phyloP scores from a whole-genome alignment of 1,140 invertebrate genomes.

The Yoshiicerus persimilis region DNA sequence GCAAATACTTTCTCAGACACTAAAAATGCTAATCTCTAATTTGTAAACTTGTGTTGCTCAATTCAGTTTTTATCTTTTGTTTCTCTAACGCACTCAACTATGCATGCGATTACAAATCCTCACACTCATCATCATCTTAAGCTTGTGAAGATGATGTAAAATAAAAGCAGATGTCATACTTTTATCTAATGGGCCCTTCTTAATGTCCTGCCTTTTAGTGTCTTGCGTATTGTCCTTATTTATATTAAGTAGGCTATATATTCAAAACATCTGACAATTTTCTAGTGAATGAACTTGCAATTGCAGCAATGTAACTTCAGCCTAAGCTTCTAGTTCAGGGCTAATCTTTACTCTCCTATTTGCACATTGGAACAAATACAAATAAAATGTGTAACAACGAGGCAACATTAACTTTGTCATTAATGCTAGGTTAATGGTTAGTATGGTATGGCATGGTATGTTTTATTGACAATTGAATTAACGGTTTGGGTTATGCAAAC shows the following conservation, averaged over 20 bases:
- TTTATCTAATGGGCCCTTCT: background rate
- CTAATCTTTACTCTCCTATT: background rate
- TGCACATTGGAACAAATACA: background rate
- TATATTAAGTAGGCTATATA: background rate
- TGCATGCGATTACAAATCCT: background rate
- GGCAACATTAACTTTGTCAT: background rate
- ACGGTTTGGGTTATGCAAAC: too few species aligned
- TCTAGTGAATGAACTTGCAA: background rate
- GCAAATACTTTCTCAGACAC: background rate
- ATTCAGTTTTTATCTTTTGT: background rate
- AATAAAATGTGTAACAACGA: background rate
- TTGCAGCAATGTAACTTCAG: background rate
- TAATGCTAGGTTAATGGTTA: background rate
- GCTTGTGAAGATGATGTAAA: background rate
- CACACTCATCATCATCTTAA: background rate
- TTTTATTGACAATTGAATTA: too few species aligned
- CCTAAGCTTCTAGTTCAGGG: background rate
- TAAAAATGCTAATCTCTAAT: slow-evolving; percentile 3
- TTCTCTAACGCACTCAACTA: background rate
- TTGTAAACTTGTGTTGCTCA: background rate
- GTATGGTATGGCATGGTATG: background rate
- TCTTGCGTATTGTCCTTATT: background rate
- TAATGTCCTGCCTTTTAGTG: background rate
- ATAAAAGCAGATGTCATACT: background rate
- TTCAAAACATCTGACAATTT: background rate